A percentile compares a stretch with the other conserved stretches of the same genome.
These are phyloP conservation scores for Vespertilio murinus DNA, from an alignment of 2,797 vertebrate genomes.

Conservation along the genomic window DNA sequence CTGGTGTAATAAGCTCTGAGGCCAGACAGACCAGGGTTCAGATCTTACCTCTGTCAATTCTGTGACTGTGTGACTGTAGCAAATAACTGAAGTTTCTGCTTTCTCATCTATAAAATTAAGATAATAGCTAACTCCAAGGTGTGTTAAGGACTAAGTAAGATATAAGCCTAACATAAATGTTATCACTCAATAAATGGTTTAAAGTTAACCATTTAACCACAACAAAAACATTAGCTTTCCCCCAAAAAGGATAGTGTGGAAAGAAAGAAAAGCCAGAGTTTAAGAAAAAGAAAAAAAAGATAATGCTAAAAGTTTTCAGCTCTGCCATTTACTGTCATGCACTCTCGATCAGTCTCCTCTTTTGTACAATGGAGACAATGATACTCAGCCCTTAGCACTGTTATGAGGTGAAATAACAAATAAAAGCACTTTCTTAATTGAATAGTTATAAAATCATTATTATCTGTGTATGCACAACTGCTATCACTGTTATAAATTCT, in stretches of 20 bases:
- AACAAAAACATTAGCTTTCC: neutral
- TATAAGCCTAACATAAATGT: neutral
- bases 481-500: neutral
- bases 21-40: neutral
- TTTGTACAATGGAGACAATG: neutral
- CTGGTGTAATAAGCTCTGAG: neutral
- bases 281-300: neutral
- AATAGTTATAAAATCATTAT: conserved; percentile 16
- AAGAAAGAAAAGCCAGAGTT: neutral
- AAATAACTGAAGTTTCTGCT: conserved; percentile 8
- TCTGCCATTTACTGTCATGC: neutral
- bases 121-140: neutral
- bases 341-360: neutral
- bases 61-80: neutral
- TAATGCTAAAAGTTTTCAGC: neutral
- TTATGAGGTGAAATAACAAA: conserved; percentile 19
- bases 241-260: neutral
- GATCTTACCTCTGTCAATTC: neutral
- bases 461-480: neutral
- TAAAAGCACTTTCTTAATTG: conserved; percentile 9
- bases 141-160: neutral
- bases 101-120: conserved; percentile 28
- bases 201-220: conserved; percentile 13
- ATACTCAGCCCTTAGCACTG: neutral
- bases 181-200: neutral